Evolutionary conservation across 1,140 invertebrate species (phyloP), one percentile per base, ranked within the genome.

Genomic region (Calliopsis andreniformis): DNA sequence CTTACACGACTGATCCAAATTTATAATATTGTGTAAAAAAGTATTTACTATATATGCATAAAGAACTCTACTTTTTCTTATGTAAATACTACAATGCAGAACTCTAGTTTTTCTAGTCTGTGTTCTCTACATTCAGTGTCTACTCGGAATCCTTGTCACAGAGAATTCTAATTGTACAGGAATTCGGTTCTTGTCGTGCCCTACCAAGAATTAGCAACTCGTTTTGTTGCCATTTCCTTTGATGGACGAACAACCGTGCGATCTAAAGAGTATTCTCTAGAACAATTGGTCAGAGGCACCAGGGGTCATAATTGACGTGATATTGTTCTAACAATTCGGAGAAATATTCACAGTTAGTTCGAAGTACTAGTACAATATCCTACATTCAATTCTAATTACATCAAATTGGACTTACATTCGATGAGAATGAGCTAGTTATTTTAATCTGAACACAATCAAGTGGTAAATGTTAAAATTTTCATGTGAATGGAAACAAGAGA

Each of bases 131-230:
- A n/a, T n/a, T n/a, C n/a, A n/a, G n/a, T n/a, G n/a, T n/a, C n/a
- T n/a, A n/a, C 35, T 10, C 10, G 10, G 35, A 39, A 39, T 39
- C 4, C 10, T 10, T 5, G 35, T 39, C 10, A 39, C 3, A 39
- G 35, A 18, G 59, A 20, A 62, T 62, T 62, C 23, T 43, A 43
- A 62, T 62, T 43, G 42, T 43, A 28, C 23, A 62, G 23, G 59
- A 25, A 62, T 62, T 43, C 5, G 1, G 39, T 28, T 43, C 14
- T 62, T 43, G 1, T 18, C 3, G 14, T 3, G 20, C 1, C 7
- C 5, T 61, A 61, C 20, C 5, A 5, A 18, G 23, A 61, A 61
- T 18, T n/a, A n/a, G 18, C 7, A 30, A 63, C 18, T 20, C 4
- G 61, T 45, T 47, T 18, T 14, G 0, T 3, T 28, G 23, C 43